phyloP scores from a whole-genome alignment of 2,113 vertebrate species.

The Monarcha castaneiventris region DNA sequence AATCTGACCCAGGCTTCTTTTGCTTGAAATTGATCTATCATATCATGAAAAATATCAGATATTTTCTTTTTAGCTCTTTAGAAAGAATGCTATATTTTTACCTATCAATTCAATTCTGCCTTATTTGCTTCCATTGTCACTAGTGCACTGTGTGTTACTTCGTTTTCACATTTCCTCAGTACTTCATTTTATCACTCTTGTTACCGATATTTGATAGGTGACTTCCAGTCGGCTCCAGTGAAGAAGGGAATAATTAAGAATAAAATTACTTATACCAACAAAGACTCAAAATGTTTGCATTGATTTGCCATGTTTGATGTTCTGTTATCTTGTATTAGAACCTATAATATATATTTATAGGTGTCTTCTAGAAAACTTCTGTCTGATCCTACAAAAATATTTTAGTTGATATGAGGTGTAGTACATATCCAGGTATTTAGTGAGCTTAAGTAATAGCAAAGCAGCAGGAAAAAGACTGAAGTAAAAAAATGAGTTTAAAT shows the following conservation, averaged over 20 bases:
- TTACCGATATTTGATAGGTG: not conserved
- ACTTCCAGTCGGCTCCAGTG: not conserved
- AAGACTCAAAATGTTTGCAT: not conserved
- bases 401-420: not conserved
- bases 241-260: not conserved
- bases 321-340: not conserved
- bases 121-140: not conserved
- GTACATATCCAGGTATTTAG: not conserved
- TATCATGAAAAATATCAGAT: not conserved
- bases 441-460: not conserved
- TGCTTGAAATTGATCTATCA: not conserved
- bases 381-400: not conserved
- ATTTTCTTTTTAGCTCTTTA: not conserved
- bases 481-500: not conserved
- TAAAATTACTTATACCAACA: not conserved
- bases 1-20: not conserved
- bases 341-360: not conserved
- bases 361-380: not conserved
- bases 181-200: not conserved
- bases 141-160: not conserved
- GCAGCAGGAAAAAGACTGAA: not conserved
- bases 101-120: not conserved
- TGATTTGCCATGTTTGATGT: not conserved
- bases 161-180: not conserved
- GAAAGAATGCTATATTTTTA: not conserved